These are phyloP conservation scores for Crax fasciolata DNA, from an alignment of 2,797 vertebrate genomes.

Conservation along the genomic window DNA sequence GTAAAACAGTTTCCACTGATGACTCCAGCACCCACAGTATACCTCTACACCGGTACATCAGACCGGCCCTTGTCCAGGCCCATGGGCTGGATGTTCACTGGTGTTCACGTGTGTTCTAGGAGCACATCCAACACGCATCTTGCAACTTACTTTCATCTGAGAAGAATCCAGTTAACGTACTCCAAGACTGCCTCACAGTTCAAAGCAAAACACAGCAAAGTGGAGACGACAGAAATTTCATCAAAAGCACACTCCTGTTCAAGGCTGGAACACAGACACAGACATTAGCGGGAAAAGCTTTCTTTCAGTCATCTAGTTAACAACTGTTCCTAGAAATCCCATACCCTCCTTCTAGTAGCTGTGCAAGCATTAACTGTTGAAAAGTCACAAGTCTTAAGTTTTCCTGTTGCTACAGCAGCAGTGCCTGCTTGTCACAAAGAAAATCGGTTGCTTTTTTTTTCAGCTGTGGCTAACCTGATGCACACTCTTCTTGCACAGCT, in stretches of 20 bases:
- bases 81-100: background rate
- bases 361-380: background rate
- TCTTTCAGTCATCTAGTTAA: background rate
- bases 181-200: background rate
- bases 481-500: background rate
- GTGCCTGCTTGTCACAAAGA: background rate
- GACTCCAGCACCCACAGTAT: background rate
- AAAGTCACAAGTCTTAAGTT: background rate
- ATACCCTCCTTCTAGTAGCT: background rate
- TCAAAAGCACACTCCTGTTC: background rate
- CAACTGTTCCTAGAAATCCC: background rate
- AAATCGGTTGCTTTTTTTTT: background rate
- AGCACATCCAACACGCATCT: background rate
- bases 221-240: background rate
- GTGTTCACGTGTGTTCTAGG: too few relatives aligned
- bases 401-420: background rate
- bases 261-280: background rate
- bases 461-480: slow-evolving; percentile 41
- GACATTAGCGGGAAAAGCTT: background rate
- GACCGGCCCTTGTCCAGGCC: background rate
- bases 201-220: background rate
- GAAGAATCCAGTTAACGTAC: too few relatives aligned
- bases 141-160: background rate
- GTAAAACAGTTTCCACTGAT: too few relatives aligned
- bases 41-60: too few relatives aligned